Conservation (phyloP, 2,113 vertebrate genomes). For the Rostratula benghalensis region DNA sequence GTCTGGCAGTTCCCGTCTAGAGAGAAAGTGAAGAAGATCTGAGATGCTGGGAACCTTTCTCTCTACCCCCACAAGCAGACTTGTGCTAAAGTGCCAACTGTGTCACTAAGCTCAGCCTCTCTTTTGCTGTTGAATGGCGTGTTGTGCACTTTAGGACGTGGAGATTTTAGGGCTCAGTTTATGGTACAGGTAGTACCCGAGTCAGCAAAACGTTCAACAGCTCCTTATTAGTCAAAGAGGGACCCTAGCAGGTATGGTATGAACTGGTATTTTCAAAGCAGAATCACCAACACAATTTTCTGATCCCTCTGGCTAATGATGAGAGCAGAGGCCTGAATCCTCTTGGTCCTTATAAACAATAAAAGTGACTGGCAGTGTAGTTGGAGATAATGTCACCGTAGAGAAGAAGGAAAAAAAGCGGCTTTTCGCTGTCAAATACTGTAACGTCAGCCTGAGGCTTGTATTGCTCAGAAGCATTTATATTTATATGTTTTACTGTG, state of each 20-base stretch:
- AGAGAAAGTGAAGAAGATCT: not conserved
- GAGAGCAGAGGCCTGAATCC: conserved; percentile 24
- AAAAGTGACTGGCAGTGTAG: conserved; percentile 17
- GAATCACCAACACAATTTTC: not conserved
- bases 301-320: not conserved
- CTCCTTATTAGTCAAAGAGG: not conserved
- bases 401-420: not conserved
- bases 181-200: not conserved
- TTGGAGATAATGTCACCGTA: not conserved
- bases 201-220: not conserved
- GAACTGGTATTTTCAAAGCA: not conserved
- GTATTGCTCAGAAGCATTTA: conserved; percentile 1
- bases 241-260: accelerated
- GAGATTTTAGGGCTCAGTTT: not conserved
- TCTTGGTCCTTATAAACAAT: conserved; percentile 9
- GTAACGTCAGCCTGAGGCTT: not conserved
- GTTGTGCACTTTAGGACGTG: not conserved
- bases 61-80: not conserved
- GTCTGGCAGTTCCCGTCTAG: conserved; percentile 75
- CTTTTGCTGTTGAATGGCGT: not conserved
- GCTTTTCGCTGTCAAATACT: not conserved
- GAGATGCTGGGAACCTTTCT: not conserved
- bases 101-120: not conserved
- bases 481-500: conserved; percentile 40
- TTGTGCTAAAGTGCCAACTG: not conserved